A percentile compares a stretch with the other conserved stretches of the same genome.
Conservation (phyloP, 2,113 vertebrate species). For the Apodemus speciosus region DNA sequence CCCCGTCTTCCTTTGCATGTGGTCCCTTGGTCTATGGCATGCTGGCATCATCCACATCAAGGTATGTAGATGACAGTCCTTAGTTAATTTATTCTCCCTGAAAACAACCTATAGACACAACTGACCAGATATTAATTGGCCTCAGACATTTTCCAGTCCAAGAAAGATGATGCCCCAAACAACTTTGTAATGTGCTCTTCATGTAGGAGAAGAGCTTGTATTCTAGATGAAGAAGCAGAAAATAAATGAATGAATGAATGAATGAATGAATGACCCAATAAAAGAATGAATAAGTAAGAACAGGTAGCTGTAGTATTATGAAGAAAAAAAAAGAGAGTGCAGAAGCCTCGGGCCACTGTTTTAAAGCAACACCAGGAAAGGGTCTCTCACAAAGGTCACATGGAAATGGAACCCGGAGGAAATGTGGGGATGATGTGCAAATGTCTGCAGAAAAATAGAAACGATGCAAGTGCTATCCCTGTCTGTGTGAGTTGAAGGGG, state of each 20-base stretch:
- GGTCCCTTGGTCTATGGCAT: too few relatives aligned
- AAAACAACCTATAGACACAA: background rate
- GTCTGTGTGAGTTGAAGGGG: background rate
- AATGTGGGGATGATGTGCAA: background rate
- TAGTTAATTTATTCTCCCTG: too few relatives aligned
- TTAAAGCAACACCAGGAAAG: background rate
- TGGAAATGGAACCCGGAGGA: background rate
- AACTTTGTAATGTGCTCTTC: background rate
- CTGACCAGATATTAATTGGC: background rate
- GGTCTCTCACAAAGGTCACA: background rate
- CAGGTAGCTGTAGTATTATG: background rate
- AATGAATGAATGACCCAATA: background rate
- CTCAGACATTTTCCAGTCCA: background rate
- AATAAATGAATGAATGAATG: background rate
- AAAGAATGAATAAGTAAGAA: background rate
- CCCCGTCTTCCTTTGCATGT: accelerated
- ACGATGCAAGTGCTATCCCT: background rate
- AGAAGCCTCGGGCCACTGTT: background rate
- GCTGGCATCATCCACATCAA: background rate
- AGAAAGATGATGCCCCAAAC: background rate
- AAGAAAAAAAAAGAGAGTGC: background rate
- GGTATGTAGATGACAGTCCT: background rate
- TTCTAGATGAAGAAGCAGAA: background rate
- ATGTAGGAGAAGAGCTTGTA: background rate
- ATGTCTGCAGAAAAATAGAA: background rate